Conservation (phyloP, 1,140 invertebrate genomes). For the Dolichoris vasculosae region DNA sequence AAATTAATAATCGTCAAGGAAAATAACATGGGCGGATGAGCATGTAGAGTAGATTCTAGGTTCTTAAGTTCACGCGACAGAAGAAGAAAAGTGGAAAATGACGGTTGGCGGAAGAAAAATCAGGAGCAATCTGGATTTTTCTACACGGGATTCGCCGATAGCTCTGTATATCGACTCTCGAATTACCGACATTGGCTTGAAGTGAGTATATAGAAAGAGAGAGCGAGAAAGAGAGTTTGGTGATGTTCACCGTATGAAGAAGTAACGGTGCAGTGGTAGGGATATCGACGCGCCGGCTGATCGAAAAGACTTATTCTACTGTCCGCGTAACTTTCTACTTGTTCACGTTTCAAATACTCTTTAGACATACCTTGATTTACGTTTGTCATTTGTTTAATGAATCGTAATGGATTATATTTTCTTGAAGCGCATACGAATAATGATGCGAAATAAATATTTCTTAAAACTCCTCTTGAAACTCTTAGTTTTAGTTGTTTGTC, state of each 20-base stretch:
- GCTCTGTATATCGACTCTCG: not conserved
- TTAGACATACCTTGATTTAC: too few relatives aligned
- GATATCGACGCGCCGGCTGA: not conserved
- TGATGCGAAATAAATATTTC: not conserved
- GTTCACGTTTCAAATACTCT: too few relatives aligned
- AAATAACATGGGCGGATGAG: not conserved
- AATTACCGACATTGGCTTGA: not conserved
- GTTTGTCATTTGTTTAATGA: too few relatives aligned
- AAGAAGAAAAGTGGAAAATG: not conserved
- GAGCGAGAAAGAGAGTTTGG: not conserved
- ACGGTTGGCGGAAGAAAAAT: constrained; percentile 2
- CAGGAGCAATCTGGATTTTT: constrained; percentile 25
- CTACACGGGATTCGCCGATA: not conserved
- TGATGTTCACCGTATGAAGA: not conserved
- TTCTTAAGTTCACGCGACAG: not conserved
- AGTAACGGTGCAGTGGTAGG: not conserved
- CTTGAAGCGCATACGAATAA: too few relatives aligned
- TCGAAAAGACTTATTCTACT: constrained; percentile 36
- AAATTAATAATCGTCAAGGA: constrained; percentile 27
- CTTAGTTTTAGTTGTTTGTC: too few relatives aligned
- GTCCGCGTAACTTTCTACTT: not conserved
- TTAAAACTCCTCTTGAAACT: not conserved
- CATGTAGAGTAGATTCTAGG: not conserved
- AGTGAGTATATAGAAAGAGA: not conserved
- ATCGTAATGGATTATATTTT: too few relatives aligned